Base-by-base conservation (phyloP, 2,888 invertebrate genomes). In the Amphipyra berbera region DNA sequence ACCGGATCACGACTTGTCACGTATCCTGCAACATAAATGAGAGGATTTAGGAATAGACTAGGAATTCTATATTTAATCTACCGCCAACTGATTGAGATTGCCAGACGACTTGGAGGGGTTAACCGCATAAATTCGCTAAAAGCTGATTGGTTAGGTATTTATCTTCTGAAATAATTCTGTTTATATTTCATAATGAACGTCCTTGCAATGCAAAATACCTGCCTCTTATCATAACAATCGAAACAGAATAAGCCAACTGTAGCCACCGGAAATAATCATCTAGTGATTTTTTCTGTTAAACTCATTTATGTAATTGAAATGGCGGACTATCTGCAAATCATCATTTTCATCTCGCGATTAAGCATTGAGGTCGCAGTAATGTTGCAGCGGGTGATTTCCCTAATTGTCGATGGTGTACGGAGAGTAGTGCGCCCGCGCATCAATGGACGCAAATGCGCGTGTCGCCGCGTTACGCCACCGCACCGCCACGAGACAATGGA, bases 1-100 rank as follows among this genome's bases (percentile, higher is more conserved):
- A 97, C 96, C 10, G 97, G 96, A 14, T 96, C 95, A 6, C 96
- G 95, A 61, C 88, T 95, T 50, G 84, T 79, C 47, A 88, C 87
- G 74, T 94, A 94, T 47, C 92, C 95, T 95, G 92, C 0, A 87
- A 87, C 10, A 84, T 83, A 38, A 70, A 69, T 9, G 33, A 21
- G 21, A 21, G 21, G 21, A 21, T 1, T 21, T 3, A 21, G 21
- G 21, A 21, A n/a, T n/a, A n/a, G n/a, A n/a, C n/a, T 21, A 21
- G 21, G 21, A 21, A 3, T 21, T 21, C 3, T 1, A 21, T 21
- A 21, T 21, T 21, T 1, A 21, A 21, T 3, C 21, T 1, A 1
- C 21, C 21, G 21, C 21, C 21, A 21, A 21, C 21, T 21, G n/a
- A n/a, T n/a, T n/a, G 1, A 1, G 21, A 30, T 6, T 30, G 30